Evolutionary conservation across 2,797 vertebrate genomes (phyloP), one percentile per base, ranked within the genome.

Genomic region (Mormyrops boulengeri): DNA sequence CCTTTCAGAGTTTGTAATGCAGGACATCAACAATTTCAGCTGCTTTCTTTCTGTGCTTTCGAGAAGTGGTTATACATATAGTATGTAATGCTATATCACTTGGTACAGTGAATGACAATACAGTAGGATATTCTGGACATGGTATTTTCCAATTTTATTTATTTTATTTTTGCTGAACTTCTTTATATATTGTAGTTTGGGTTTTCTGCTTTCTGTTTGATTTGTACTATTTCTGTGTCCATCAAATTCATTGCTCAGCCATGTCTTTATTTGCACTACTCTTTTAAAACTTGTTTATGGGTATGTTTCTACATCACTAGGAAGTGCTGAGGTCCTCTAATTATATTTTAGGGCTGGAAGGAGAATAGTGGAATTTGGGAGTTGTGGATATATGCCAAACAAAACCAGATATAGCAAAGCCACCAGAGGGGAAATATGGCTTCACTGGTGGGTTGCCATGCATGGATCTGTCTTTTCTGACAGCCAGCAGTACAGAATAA

Each of bases 201-300:
- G 19, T 57, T 62, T 62, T 26, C 5, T 62, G 57, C 57, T 9
- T 62, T 73, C 11, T 73, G 66, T 12, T 73, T 73, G 12, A 34
- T 73, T 73, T 73, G 8, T 73, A 73, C 12, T 34, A 12, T 73
- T 77, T 77, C 34, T 34, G 30, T 77, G 66, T 73, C 69, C 30
- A 38, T 14, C 69, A 77, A 77, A 38, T 14, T 77, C 69, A 77
- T 73, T 38, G 3, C 66, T 12, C 34, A 34, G 62, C 9, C 62
- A 73, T 73, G 89, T 92, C 90, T 92, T 92, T 90, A 91, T 92
- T 93, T 92, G 87, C 90, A 91, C 87, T 91, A 93, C 92, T 92
- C 92, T 94, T 94, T 93, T 91, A 92, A 92, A 91, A 92, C 91
- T 91, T 92, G 92, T 92, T 93, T 93, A 94, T 92, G 92, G 91